Base-by-base conservation (phyloP, 2,888 invertebrate species). In the Pteria penguin region DNA sequence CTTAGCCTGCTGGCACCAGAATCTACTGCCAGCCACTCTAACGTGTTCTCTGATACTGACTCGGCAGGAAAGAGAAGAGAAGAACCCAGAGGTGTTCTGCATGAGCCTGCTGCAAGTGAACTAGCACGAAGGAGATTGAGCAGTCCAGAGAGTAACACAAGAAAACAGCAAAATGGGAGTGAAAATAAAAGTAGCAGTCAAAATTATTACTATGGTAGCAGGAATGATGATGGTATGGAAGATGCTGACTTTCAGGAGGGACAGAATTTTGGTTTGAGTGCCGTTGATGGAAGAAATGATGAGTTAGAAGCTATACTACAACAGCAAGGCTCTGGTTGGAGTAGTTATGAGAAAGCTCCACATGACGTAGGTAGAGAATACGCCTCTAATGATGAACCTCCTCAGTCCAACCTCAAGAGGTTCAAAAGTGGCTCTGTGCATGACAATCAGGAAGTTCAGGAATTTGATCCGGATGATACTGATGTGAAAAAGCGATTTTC, bases 401-500 rank as follows among this genome's bases (percentile, higher is more conserved):
- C 18, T 14, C 8, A 14, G 45, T 45, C 45, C 8, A 45, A 45
- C 18, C 18, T 45, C 8, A 45, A 45, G 18, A 8, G 45, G 18
- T 45, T 14, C 45, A 45, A 45, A 45, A 45, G 45, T 45, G 45
- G 45, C 45, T 45, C 45, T 45, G 45, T 45, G 45, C 45, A 45
- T 45, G 18, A 45, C 18, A 45, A 18, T 45, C 45, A 45, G 11
- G 45, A 45, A 14, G 11, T 14, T 8, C 11, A 45, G 8, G 45
- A 45, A 8, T 14, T 45, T 18, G 78, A 81, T 61, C 54, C 33
- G 11, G 79, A 82, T 58, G 75, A 82, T 29, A 82, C 82, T 36
- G 80, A 82, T 18, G 66, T 78, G 24, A 80, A 73, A 72, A 78
- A 79, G 63, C 74, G 80, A 36, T 33, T 79, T 52, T 80, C 82